These are phyloP conservation scores for Corella eumyota DNA, from an alignment of 23 tunicate species.

Conservation along the genomic window DNA sequence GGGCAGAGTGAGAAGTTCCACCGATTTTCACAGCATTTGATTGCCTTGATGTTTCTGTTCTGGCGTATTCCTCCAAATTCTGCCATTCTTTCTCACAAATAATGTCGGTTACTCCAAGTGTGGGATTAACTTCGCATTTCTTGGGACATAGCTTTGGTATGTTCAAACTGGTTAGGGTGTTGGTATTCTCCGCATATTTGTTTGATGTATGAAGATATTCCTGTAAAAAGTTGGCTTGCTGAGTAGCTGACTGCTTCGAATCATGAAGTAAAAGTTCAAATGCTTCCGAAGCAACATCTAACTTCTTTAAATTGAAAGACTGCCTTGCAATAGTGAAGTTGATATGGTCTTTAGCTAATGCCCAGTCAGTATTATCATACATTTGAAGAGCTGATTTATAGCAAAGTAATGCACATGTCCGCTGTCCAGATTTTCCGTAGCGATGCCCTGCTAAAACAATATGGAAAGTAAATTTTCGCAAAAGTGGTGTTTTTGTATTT, in stretches of 20 bases:
- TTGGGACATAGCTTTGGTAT: neutral
- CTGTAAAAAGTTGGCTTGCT: conserved; percentile 56
- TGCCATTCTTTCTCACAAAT: neutral
- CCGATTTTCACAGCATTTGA: neutral
- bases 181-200: conserved; percentile 5
- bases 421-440: conserved; percentile 47
- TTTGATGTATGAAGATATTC: conserved; percentile 51
- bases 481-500: conserved; percentile 29
- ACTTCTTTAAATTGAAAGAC: conserved; percentile 29
- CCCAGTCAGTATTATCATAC: conserved; percentile 47
- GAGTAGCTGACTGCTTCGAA: conserved; percentile 44
- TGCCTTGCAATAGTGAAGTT: conserved; percentile 70
- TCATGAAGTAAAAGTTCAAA: conserved; percentile 36
- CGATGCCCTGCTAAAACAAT: conserved; percentile 85
- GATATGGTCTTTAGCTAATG: conserved; percentile 56
- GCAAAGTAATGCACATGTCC: conserved; percentile 44
- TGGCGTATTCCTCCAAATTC: neutral
- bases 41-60: neutral
- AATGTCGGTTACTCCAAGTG: neutral
- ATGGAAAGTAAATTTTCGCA: conserved; percentile 74
- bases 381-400: conserved; percentile 62
- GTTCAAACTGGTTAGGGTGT: neutral
- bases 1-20: too few species aligned
- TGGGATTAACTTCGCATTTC: neutral
- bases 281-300: conserved; percentile 20